Evolutionary conservation across 2,888 invertebrate genomes (phyloP), one percentile per base, ranked within the genome.

Genomic region (Amiota communis): DNA sequence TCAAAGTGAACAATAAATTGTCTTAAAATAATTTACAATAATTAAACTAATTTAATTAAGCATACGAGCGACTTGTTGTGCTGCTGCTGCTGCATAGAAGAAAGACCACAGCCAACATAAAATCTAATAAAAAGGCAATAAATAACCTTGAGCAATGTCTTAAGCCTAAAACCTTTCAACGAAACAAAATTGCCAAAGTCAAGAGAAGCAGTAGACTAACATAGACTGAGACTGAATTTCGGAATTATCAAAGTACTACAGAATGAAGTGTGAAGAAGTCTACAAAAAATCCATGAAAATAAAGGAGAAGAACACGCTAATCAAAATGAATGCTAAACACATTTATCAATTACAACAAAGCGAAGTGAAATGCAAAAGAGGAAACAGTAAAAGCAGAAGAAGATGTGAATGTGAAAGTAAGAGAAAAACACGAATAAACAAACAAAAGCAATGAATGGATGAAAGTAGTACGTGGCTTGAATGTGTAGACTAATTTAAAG

Each of bases 311-410:
- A 11, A 47, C 65, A 36, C 23, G 76, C 72, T 81, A 81, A 82
- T 83, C 78, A 78, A 80, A 82, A 75, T 70, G 70, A 76, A 82
- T 85, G 79, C 59, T 61, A 48, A 53, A 64, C 63, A 75, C 78
- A 74, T 85, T 82, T 77, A 84, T 80, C 84, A 85, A 85, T 82
- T 80, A 80, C 74, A 72, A 69, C 53, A 74, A 68, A 68, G 36
- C 67, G 53, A 68, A 68, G 36, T 11, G 10, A 15, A 53, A 36
- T 13, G 17, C 59, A 23, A 53, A 9, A 20, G 13, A 53, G n/a
- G 17, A 48, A n/a, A 11, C 47, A 17, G 13, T 12, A 23, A 23
- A 23, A 17, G 48, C 46, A 23, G 23, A 23, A 23, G 23, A 23
- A 23, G 23, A 3, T n/a, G n/a, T n/a, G 23, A 23, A 23, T 23